A percentile compares a stretch with the other conserved stretches of the same genome.
phyloP scores from a whole-genome alignment of 2,888 invertebrate genomes.

The Macaria liturata region DNA sequence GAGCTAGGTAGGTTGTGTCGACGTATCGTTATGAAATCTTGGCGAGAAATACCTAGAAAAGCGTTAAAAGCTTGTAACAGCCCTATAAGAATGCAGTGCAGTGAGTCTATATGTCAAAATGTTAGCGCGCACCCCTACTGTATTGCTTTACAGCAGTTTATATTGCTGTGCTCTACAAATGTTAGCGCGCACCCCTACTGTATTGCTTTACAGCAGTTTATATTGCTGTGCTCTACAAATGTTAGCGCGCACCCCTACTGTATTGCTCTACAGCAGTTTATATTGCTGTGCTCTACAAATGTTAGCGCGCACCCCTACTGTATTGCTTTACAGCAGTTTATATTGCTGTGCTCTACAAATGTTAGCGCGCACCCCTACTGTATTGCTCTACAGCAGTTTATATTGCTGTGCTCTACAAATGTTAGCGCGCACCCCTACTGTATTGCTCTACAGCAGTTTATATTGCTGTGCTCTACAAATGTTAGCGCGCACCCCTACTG shows the following conservation, averaged over 20 bases:
- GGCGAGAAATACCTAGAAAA: too few species aligned
- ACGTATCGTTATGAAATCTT: too few species aligned
- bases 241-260: conserved; percentile 24
- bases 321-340: conserved; percentile 22
- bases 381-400: conserved; percentile 21
- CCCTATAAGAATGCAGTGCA: conserved; percentile 16
- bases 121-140: conserved; percentile 26
- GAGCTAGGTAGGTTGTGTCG: too few species aligned
- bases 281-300: conserved; percentile 19
- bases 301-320: conserved; percentile 24
- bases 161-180: conserved; percentile 19
- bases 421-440: too few species aligned
- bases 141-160: conserved; percentile 22
- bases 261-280: conserved; percentile 22
- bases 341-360: conserved; percentile 19
- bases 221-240: conserved; percentile 19
- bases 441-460: too few species aligned
- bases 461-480: too few species aligned
- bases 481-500: conserved; percentile 24
- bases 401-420: too few species aligned
- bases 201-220: conserved; percentile 21
- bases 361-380: conserved; percentile 18
- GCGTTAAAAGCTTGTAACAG: neutral
- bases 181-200: conserved; percentile 18
- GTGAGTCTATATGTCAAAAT: conserved; percentile 25